Evolutionary conservation across 2,797 vertebrate genomes (phyloP), one percentile per base, ranked within the genome.

Genomic region (Chanos chanos): DNA sequence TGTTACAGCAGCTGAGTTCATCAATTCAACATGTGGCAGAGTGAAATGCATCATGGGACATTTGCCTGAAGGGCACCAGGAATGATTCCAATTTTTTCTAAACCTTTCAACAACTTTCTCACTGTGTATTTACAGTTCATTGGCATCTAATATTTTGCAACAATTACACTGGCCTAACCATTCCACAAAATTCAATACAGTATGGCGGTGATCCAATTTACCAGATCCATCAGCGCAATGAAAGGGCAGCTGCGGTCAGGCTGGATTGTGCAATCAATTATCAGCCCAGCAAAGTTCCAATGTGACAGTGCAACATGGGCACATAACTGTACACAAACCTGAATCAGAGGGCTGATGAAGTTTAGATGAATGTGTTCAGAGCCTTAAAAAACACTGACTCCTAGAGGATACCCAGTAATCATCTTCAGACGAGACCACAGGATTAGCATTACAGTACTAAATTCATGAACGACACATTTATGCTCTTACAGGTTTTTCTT

Each of bases 1-100:
- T 74, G 73, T 81, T 82, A 75, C 67, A 79, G 68, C 77, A 79
- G 66, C 78, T 77, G 52, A 53, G 64, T 33, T 70, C 63, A 81
- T 84, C 81, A 78, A 82, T 83, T 78, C 72, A 64, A 64, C 75
- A 77, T 67, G 67, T 66, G 70, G 54, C 77, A 45, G 77, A 77
- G 80, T 82, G 77, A 80, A 54, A 77, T 73, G 75, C 39, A 75
- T 81, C 67, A 77, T 75, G 67, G 72, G 78, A 81, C 80, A 79
- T 83, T 79, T 73, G 76, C 71, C 83, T 74, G 37, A 44, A 60
- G 78, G 83, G 74, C 64, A 34, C 70, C 76, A 79, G 78, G 79
- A 81, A 72, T 76, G 60, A 55, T 66, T 79, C 12, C 76, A 33
- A 70, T 68, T 83, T 75, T 75, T 81, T 73, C 54, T 79, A 8